Percentiles rank a stretch among this genome's conserved stretches.
Evolutionary conservation across 2,113 vertebrate species (phyloP).

Genomic region (Sula dactylatra): DNA sequence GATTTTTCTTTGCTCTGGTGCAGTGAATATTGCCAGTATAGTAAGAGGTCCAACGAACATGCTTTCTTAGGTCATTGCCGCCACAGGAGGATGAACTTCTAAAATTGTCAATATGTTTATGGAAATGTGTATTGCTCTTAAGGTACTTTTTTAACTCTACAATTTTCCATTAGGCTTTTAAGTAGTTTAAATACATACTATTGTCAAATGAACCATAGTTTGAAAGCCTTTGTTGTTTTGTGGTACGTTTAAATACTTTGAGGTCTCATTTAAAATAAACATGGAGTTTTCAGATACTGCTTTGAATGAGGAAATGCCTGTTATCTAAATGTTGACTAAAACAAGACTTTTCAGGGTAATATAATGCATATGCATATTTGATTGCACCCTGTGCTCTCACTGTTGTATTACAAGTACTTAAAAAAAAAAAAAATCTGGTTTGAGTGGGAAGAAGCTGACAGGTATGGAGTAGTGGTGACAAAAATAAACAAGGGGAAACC

Average conservation of each 20-base stretch:
- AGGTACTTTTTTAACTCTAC: background rate
- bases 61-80: background rate
- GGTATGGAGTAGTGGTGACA: background rate
- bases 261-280: background rate
- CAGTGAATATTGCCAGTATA: background rate
- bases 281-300: background rate
- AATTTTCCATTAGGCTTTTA: background rate
- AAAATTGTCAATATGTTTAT: background rate
- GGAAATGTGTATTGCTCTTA: background rate
- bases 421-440: background rate
- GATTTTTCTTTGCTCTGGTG: background rate
- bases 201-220: background rate
- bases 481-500: background rate
- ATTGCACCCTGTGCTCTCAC: background rate
- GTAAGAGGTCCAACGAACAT: background rate
- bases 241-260: background rate
- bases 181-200: background rate
- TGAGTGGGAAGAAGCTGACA: background rate
- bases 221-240: background rate
- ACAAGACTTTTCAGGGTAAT: background rate
- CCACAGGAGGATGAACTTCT: background rate
- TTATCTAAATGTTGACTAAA: background rate
- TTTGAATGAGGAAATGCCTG: background rate
- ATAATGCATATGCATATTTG: background rate
- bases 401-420: background rate